Conservation (phyloP, 2,888 invertebrate species). For the Emesis furor region DNA sequence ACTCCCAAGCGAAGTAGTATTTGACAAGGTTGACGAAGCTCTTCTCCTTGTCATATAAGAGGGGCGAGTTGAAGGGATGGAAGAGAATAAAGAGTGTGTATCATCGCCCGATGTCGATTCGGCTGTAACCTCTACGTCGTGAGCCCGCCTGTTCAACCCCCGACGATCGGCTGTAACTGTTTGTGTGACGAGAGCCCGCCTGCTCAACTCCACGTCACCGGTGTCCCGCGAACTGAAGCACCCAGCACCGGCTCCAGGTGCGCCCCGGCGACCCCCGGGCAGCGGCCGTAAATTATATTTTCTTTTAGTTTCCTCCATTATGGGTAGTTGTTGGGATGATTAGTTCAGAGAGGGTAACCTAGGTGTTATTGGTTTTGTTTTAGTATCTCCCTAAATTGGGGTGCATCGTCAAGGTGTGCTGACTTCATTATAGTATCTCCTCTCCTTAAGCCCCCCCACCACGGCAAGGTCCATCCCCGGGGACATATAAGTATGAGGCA, state of each 20-base stretch:
- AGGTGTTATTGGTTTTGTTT: not conserved
- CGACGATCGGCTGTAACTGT: not conserved
- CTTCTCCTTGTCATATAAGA: constrained; percentile 44
- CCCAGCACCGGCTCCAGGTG: too few relatives aligned
- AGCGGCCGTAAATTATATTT: not conserved
- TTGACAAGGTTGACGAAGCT: constrained; percentile 31
- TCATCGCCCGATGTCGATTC: constrained; percentile 39
- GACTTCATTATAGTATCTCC: not conserved
- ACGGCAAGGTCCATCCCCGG: not conserved
- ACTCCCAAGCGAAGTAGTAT: not conserved
- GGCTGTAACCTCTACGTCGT: constrained; percentile 32
- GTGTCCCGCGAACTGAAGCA: too few relatives aligned
- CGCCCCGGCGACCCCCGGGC: not conserved
- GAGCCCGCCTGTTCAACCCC: constrained; percentile 32
- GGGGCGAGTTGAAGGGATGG: constrained; percentile 53
- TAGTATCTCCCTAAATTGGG: not conserved
- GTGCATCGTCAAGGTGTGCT: not conserved
- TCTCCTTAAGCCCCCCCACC: not conserved
- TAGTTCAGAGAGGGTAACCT: not conserved
- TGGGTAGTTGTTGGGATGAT: not conserved
- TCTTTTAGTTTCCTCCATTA: not conserved
- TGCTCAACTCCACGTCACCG: too few relatives aligned
- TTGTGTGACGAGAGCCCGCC: not conserved
- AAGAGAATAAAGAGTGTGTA: constrained; percentile 46
- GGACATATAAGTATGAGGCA: too few relatives aligned